These are phyloP conservation scores for Trachurus trachurus DNA, from an alignment of 2,797 vertebrate species.

Conservation along the genomic window DNA sequence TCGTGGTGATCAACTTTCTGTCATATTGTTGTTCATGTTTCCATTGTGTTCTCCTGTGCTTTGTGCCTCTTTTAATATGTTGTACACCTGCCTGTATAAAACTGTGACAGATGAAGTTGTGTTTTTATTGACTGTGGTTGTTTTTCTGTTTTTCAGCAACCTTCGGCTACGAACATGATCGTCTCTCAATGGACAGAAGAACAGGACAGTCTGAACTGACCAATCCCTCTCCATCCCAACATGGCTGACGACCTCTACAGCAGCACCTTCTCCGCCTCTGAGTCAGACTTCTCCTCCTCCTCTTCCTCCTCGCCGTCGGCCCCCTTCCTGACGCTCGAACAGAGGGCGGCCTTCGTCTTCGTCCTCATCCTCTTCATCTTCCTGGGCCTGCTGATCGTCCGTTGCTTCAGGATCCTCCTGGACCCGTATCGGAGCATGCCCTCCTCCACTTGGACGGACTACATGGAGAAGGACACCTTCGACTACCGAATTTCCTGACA, in stretches of 20 bases:
- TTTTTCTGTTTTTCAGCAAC: slow-evolving; percentile 8
- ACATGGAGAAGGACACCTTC: slow-evolving; percentile 89
- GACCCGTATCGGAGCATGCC: slow-evolving; percentile 90
- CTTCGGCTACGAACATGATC: neutral
- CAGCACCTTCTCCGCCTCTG: slow-evolving; percentile 82
- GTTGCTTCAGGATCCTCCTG: slow-evolving; percentile 88
- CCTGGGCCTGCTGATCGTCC: slow-evolving; percentile 87
- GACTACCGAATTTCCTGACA: slow-evolving; percentile 88
- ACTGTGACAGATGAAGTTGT: neutral
- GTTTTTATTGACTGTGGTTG: neutral
- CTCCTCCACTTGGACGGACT: slow-evolving; percentile 88
- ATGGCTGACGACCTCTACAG: slow-evolving; percentile 82
- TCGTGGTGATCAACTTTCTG: no score
- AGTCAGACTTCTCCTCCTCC: slow-evolving; percentile 63
- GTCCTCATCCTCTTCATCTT: slow-evolving; percentile 89
- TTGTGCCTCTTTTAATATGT: no score
- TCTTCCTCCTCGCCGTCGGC: slow-evolving; percentile 55
- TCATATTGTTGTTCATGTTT: no score
- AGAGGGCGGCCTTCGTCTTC: slow-evolving; percentile 86
- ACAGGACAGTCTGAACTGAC: neutral
- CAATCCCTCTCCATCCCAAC: slow-evolving; percentile 29
- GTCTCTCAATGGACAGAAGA: neutral
- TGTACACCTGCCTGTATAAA: no score
- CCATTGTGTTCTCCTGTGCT: no score
- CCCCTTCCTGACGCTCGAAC: slow-evolving; percentile 83